Evolutionary conservation across 1,140 invertebrate species (phyloP).

Genomic region (Meloidogyne exigua): DNA sequence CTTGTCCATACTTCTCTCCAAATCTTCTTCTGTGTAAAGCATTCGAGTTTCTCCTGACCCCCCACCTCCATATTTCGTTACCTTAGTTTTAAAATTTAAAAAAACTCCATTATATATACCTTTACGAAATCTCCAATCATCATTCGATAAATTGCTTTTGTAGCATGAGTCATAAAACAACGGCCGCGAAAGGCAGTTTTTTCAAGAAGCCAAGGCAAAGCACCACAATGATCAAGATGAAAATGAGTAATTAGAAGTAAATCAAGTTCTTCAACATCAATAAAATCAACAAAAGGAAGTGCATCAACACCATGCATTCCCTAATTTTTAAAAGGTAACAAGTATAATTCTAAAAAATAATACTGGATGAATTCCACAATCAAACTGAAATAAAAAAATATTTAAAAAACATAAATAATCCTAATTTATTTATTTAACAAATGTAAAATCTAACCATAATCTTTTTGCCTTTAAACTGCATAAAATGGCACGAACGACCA

Average conservation of each 20-base stretch:
- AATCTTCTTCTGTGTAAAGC: slow-evolving; percentile 93
- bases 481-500: slow-evolving; percentile 92
- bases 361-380: slow-evolving; percentile 93
- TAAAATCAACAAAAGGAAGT: slow-evolving; percentile 91
- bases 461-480: slow-evolving; percentile 98
- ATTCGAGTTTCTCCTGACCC: slow-evolving; percentile 73
- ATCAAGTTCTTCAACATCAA: slow-evolving; percentile 96
- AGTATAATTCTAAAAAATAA: background rate
- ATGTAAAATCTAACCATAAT: slow-evolving; percentile 77
- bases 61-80: slow-evolving; percentile 64
- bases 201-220: slow-evolving; percentile 92
- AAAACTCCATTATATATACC: slow-evolving; percentile 73
- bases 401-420: slow-evolving; percentile 13
- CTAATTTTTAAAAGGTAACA: background rate
- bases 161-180: slow-evolving; percentile 99
- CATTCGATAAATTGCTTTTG: slow-evolving; percentile 99
- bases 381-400: slow-evolving; percentile 70
- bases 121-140: slow-evolving; percentile 97
- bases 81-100: slow-evolving; percentile 29
- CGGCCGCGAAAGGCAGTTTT: slow-evolving; percentile 84
- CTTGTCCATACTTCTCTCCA: slow-evolving; percentile 95
- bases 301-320: slow-evolving; percentile 94
- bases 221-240: slow-evolving; percentile 96
- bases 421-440: no score
- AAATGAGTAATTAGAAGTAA: slow-evolving; percentile 77